Evolutionary conservation across 2,888 invertebrate species (phyloP), one percentile per base, ranked within the genome.

Genomic region (Megamerina dolium): DNA sequence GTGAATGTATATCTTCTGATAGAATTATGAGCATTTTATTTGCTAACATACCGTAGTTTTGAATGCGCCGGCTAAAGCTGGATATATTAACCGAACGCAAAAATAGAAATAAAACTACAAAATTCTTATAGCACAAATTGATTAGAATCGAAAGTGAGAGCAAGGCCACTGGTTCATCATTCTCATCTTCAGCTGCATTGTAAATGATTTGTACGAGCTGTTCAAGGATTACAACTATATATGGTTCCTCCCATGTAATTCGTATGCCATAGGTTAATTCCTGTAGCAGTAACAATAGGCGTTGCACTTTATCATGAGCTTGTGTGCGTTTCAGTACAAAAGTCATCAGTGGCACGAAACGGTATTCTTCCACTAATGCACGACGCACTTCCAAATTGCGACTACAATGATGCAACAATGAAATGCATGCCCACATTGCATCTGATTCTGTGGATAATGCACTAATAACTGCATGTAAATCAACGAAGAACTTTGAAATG

Each of bases 231-330:
- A 78, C 75, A 0, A 80, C 70, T 31, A 88, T 72, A 63, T 87
- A 83, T 0, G 86, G 83, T 58, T 87, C 85, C 63, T 86, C 85
- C 86, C 87, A 87, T 6, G 79, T 80, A 19, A 88, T 84, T 62
- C 80, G 81, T 14, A 87, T 83, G 20, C 87, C 87, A 55, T 85
- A 86, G 0, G 87, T 84, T 45, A 88, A 74, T 59, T 86, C 85
- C 77, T 86, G 71, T 20, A 70, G 37, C 17, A 70, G 54, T 1
- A 55, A 43, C 16, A 70, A 35, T 30, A 70, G 16, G 0, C 62
- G 56, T 5, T 60, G 57, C 9, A 60, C 49, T 8, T 66, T 65
- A 31, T 70, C 71, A 45, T 55, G 55, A 1, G 60, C 57, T 13
- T 48, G 42, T 0, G 63, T 55, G 1, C 60, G 60, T 12, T 56